Percentiles rank a stretch among this genome's conserved stretches.
phyloP scores from a whole-genome alignment of 2,888 invertebrate species.

The Eupithecia abbreviata region DNA sequence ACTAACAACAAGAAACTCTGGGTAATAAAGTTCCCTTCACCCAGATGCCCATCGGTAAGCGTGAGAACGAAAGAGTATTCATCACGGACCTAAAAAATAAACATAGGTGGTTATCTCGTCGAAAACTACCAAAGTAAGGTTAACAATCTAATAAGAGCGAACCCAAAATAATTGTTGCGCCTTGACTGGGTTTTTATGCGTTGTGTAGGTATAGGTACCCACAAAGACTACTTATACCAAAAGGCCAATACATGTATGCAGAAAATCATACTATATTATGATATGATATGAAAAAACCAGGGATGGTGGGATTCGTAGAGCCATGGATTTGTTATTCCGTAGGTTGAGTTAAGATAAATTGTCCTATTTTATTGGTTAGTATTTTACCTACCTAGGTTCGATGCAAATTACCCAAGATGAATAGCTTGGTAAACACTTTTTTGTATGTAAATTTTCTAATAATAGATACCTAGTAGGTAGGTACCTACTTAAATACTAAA shows the following conservation, averaged over 20 bases:
- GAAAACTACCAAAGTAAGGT: not conserved
- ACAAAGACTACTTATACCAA: no score
- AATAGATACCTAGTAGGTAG: not conserved
- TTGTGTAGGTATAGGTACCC: no score
- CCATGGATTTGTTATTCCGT: not conserved
- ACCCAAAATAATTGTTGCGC: no score
- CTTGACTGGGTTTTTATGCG: no score
- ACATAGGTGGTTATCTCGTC: not conserved
- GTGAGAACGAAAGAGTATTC: slow-evolving; percentile 95
- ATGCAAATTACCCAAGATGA: no score
- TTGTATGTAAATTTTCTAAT: not conserved
- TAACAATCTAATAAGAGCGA: no score
- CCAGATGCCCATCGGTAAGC: slow-evolving; percentile 93
- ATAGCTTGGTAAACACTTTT: not conserved
- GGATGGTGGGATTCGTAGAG: not conserved
- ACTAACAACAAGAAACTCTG: slow-evolving; percentile 94
- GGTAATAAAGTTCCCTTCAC: slow-evolving; percentile 93
- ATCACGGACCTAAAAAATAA: slow-evolving; percentile 87
- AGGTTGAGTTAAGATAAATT: not conserved
- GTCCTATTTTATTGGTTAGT: not conserved
- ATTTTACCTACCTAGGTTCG: no score
- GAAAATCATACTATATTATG: no score
- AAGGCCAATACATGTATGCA: no score
- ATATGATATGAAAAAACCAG: not conserved
- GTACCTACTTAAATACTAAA: not conserved